Evolutionary conservation across 2,797 vertebrate species (phyloP).

Genomic region (Tinamus major): DNA sequence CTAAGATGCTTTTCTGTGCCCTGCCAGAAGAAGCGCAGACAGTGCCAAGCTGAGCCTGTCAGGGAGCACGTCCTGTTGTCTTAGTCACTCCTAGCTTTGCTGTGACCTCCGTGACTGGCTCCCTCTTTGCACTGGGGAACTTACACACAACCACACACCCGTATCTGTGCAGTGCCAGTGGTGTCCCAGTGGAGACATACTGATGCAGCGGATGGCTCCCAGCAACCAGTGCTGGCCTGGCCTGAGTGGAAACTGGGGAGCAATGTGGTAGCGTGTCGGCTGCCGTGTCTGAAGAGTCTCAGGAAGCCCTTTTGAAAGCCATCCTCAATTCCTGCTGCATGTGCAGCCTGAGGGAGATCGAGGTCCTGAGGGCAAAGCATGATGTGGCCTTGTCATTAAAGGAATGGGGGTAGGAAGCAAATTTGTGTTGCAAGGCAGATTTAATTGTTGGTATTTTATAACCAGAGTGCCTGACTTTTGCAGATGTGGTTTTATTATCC

Average conservation of each 20-base stretch:
- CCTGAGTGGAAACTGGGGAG: neutral
- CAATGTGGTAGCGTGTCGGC: rapidly evolving
- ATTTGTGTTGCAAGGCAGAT: conserved; percentile 9
- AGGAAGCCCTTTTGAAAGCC: neutral
- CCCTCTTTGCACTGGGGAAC: neutral
- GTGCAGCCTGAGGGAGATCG: neutral
- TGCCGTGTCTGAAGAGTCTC: neutral
- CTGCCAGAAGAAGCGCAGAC: neutral
- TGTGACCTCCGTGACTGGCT: neutral
- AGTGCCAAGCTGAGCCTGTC: neutral
- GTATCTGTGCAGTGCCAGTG: neutral
- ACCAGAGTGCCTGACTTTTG: conserved; percentile 12
- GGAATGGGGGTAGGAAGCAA: neutral
- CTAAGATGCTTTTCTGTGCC: neutral
- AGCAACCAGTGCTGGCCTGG: neutral
- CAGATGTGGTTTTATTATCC: conserved; percentile 28
- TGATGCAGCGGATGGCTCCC: too few relatives aligned
- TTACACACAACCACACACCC: too few relatives aligned
- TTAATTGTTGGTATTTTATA: conserved; percentile 51
- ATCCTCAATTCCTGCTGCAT: neutral
- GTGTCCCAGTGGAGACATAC: neutral
- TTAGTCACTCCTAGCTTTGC: neutral
- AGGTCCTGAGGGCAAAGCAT: neutral
- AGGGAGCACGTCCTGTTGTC: neutral
- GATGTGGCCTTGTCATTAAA: neutral